phyloP scores from a whole-genome alignment of 2,113 vertebrate species.

The Channa maculata region DNA sequence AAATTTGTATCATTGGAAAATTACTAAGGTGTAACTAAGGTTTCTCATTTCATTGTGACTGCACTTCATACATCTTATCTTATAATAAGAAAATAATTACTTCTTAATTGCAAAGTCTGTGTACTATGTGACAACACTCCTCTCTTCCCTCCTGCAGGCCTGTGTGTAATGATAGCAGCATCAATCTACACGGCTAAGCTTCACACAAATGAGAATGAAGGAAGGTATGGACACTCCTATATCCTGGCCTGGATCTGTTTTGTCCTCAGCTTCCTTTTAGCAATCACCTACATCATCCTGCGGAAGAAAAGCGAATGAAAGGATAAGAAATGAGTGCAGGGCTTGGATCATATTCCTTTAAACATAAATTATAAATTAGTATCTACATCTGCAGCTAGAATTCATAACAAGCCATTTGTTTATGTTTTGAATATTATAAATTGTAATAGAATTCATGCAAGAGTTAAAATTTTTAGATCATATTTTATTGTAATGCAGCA shows the following conservation, averaged over 20 bases:
- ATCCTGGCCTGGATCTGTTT: constrained; percentile 96
- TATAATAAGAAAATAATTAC: constrained; percentile 38
- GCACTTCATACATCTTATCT: background rate
- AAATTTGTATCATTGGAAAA: constrained; percentile 26
- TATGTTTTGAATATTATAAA: constrained; percentile 10
- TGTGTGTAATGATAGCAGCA: constrained; percentile 94
- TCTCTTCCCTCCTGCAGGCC: constrained; percentile 76
- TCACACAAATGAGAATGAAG: constrained; percentile 74
- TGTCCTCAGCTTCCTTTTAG: constrained; percentile 89
- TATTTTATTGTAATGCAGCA: background rate
- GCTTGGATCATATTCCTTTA: constrained; percentile 21
- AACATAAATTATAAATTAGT: too few species aligned
- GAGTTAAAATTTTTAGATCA: background rate
- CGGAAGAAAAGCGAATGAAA: constrained; percentile 88
- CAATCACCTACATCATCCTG: constrained; percentile 92
- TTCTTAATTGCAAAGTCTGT: constrained; percentile 29
- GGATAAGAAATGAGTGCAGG: constrained; percentile 25
- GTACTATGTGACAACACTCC: background rate
- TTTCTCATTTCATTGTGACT: constrained; percentile 10
- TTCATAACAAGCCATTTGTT: constrained; percentile 59
- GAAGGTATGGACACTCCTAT: constrained; percentile 91
- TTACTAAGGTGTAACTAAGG: constrained; percentile 16
- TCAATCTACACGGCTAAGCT: constrained; percentile 91
- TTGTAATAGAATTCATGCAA: too few species aligned
- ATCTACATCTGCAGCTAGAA: constrained; percentile 32